Base-by-base conservation (phyloP, 2,797 vertebrate genomes). In the Agapornis canus region DNA sequence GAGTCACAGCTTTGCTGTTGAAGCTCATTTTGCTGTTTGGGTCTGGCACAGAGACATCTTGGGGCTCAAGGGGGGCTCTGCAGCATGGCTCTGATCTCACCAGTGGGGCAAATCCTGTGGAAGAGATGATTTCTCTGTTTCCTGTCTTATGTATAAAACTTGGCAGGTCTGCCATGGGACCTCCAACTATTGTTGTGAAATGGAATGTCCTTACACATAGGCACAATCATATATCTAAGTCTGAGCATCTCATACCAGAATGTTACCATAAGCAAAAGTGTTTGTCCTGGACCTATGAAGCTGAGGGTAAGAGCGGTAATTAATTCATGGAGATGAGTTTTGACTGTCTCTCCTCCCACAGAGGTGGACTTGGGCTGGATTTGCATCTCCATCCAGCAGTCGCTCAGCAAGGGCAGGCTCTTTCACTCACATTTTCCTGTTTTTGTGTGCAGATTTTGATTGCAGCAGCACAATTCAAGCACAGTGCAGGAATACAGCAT, bases 21-120 rank as follows among this genome's bases (percentile, higher is more conserved):
- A 51, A 12, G 10, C 5, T 35, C 4, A 4, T 35, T 86, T 73
- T 70, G 35, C 21, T 1, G 2, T n/a, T 51, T 2, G 4, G 42
- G 12, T 31, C 5, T n/a, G 10, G 19, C 25, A 48, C 51, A 45
- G 25, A 9, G 8, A 23, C 11, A 4, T 14, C 21, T 11, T 0
- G 3, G 39, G 27, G 4, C 13, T 5, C 3, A 1, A 11, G 31
- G 32, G 13, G 20, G 26, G n/a, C 11, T n/a, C 7, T 1, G 1
- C 32, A 54, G 29, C 7, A 6, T 7, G 13, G 25, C 72, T 66
- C 60, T 52, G 66, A 18, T 45, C 42, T 75, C 32, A 16, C 11
- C 35, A 27, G 19, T 2, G 6, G 11, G 11, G 5, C 19, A 11
- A 17, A 11, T 22, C 61, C 49, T 17, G 0, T 26, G 49, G 25